Conservation (phyloP, 2,797 vertebrate genomes). For the Anisognathus igniventris region DNA sequence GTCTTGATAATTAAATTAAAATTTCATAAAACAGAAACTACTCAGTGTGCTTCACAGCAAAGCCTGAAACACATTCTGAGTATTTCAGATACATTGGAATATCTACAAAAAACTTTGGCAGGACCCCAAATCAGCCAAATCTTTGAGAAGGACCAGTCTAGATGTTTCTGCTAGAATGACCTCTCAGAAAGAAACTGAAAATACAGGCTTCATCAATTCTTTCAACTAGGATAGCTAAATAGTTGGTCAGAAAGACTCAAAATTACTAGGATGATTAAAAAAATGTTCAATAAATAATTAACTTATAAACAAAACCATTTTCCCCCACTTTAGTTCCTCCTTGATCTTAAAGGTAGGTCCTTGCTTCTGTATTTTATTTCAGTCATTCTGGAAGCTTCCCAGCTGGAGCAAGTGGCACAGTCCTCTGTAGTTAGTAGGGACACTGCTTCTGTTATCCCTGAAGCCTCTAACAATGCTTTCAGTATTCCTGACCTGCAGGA, state of each 20-base stretch:
- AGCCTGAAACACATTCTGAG: neutral
- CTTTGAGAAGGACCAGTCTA: neutral
- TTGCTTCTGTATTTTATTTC: neutral
- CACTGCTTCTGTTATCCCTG: neutral
- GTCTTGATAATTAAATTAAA: slow-evolving; percentile 1
- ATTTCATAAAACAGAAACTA: neutral
- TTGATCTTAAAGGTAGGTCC: neutral
- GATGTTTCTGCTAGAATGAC: neutral
- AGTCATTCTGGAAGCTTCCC: neutral
- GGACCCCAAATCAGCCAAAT: neutral
- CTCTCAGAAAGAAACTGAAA: neutral
- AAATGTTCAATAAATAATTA: neutral
- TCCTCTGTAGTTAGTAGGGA: neutral
- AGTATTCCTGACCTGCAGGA: neutral
- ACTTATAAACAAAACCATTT: neutral
- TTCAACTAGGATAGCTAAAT: neutral
- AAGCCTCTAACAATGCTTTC: neutral
- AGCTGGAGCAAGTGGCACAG: neutral
- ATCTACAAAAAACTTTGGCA: neutral
- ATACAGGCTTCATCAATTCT: neutral
- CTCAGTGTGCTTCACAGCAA: neutral
- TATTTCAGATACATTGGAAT: neutral
- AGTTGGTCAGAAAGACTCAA: neutral
- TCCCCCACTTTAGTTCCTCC: neutral
- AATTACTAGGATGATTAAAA: neutral